phyloP scores from a whole-genome alignment of 2,797 vertebrate species.

The Takifugu ocellatus region DNA sequence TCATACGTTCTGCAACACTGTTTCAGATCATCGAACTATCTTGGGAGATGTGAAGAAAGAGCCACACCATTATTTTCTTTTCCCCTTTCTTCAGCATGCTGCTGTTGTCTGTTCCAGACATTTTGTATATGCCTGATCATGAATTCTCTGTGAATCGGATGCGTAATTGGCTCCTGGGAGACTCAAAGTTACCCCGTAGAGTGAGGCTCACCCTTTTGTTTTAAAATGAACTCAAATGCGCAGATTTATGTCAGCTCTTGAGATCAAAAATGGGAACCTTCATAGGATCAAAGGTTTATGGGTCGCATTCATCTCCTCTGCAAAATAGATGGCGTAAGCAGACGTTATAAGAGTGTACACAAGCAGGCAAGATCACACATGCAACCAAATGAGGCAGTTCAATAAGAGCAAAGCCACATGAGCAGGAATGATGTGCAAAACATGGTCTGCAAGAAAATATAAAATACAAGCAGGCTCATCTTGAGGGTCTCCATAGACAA shows the following conservation, averaged over 20 bases:
- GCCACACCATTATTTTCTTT: conserved; percentile 80
- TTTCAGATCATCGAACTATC: conserved; percentile 81
- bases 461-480: too few relatives aligned
- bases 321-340: conserved; percentile 24
- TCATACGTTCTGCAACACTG: conserved; percentile 83
- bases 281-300: conserved; percentile 1
- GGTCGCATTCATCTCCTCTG: background rate
- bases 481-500: conserved; percentile 4
- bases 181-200: conserved; percentile 9
- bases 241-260: conserved; percentile 6
- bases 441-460: too few relatives aligned
- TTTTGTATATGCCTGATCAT: conserved; percentile 28
- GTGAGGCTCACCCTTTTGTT: conserved; percentile 11
- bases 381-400: conserved; percentile 38
- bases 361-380: conserved; percentile 37
- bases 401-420: conserved; percentile 24
- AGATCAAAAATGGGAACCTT: background rate
- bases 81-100: conserved; percentile 79
- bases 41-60: conserved; percentile 88
- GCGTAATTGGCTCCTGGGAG: conserved; percentile 41
- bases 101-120: conserved; percentile 57
- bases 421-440: background rate
- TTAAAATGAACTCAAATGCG: conserved; percentile 16
- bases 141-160: conserved; percentile 30
- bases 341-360: conserved; percentile 33